Base-by-base conservation (phyloP, 2,888 invertebrate species). In the Argynnis bischoffii region DNA sequence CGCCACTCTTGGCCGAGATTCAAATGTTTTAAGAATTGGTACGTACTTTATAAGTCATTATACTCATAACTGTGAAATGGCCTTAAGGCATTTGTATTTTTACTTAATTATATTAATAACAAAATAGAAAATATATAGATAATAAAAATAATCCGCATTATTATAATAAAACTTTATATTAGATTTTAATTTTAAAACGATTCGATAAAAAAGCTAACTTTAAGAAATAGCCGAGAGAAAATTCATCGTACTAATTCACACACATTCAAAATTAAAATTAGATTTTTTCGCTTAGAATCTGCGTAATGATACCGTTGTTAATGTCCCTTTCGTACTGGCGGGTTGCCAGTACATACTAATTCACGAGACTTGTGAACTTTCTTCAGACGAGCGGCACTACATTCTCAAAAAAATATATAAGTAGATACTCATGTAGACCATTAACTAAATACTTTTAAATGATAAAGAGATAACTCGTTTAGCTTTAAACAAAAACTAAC, bases 261-360 rank as follows among this genome's bases (percentile, higher is more conserved):
- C 11, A 11, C 35, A 41, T 41, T 41, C 8, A 59, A 15, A 64
- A 53, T 63, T 67, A 67, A 51, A 64, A 46, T 63, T 66, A 70
- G 55, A 66, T 64, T 59, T 66, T 69, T 69, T 70, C 51, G 50
- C 55, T 53, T 55, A 57, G 57, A 57, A 57, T 67, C 66, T 66
- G 55, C 61, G 47, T 63, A 61, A 66, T n/a, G 55, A 57, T 64
- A 55, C 6, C 47, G 69, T 67, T 71, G 72, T 69, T 69, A 66
- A 67, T 64, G 53, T 51, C 66, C 54, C 55, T 47, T 66, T 48
- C 26, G 57, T 61, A 53, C 70, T 77, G 75, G 76, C 66, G 18
- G 31, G 18, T 21, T 61, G 77, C 75, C 76, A 77, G 70, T 26
- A 67, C 61, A 63, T 53, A 60, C 56, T 41, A 8, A 41, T 61